A percentile compares a stretch with the other conserved stretches of the same genome.
These are phyloP conservation scores for Eunapius fragilis DNA, from an alignment of 37 sponge, comb jelly and placozoan species.

Conservation along the genomic window DNA sequence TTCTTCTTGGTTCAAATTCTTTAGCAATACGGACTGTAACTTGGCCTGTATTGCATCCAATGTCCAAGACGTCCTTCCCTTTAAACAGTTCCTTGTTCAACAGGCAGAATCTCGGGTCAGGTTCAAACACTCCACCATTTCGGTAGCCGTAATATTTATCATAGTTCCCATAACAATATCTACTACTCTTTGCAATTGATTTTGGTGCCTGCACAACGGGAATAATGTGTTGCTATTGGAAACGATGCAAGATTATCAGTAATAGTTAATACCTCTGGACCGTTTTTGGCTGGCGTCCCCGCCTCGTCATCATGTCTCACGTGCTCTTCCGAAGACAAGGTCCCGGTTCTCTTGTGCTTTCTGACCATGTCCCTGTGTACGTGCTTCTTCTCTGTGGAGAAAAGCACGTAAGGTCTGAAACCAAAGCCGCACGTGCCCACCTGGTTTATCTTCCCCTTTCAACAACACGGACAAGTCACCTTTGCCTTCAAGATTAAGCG, in stretches of 20 bases:
- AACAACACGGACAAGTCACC: neutral
- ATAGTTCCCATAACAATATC: conserved; percentile 92
- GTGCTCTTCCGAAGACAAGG: neutral
- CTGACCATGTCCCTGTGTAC: neutral
- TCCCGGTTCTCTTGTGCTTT: neutral
- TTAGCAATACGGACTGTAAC: conserved; percentile 86
- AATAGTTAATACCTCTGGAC: neutral
- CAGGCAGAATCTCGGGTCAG: conserved; percentile 70
- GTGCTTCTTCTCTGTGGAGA: neutral
- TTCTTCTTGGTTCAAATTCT: conserved; percentile 68
- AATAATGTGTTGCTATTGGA: neutral
- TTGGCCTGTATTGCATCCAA: conserved; percentile 98
- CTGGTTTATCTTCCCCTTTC: neutral
- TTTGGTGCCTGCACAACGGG: neutral
- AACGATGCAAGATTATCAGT: neutral
- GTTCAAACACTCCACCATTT: conserved; percentile 44
- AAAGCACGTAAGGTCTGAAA: neutral
- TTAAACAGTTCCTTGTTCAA: conserved; percentile 79
- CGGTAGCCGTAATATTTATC: conserved; percentile 97
- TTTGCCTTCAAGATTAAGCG: conserved; percentile 70
- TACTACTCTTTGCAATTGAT: neutral
- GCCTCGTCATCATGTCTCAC: neutral
- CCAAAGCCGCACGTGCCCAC: neutral
- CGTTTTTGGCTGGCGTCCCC: neutral
- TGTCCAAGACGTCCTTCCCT: conserved; percentile 90